A percentile compares a stretch with the other conserved stretches of the same genome.
phyloP scores from a whole-genome alignment of 1,140 invertebrate genomes.

The Orchesella cincta region DNA sequence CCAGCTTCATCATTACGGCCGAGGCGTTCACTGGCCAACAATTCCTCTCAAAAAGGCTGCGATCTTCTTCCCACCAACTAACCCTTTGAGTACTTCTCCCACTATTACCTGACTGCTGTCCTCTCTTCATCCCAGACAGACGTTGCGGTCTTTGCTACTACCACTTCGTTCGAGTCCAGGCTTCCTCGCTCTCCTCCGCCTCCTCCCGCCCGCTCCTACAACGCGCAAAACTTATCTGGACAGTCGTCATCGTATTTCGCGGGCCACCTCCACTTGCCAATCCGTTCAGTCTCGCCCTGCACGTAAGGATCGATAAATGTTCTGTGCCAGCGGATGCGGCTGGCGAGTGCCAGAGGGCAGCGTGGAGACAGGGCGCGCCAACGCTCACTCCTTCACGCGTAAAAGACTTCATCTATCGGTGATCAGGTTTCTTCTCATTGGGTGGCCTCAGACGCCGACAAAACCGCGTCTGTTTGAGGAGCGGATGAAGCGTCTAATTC shows the following conservation, averaged over 20 bases:
- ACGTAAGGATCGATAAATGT: constrained; percentile 89
- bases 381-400: too few relatives aligned
- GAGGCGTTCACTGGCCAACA: constrained; percentile 86
- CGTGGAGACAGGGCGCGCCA: constrained; percentile 78
- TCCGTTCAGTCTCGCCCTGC: constrained; percentile 81
- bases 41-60: constrained; percentile 16
- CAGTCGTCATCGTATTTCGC: constrained; percentile 77
- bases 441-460: constrained; percentile 36
- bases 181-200: background rate
- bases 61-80: constrained; percentile 31
- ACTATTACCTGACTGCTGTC: background rate
- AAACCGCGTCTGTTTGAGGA: constrained; percentile 33
- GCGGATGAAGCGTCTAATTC: constrained; percentile 80
- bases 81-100: background rate
- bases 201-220: constrained; percentile 79
- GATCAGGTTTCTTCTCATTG: too few relatives aligned
- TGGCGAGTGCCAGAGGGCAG: constrained; percentile 80
- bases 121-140: background rate
- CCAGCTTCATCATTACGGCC: constrained; percentile 89
- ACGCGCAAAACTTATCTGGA: constrained; percentile 75
- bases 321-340: constrained; percentile 71
- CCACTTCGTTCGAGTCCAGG: background rate
- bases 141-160: background rate
- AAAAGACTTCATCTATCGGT: too few relatives aligned
- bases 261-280: constrained; percentile 87